Evolutionary conservation across 1,140 invertebrate genomes (phyloP).

Genomic region (Phenacoccus solenopsis): DNA sequence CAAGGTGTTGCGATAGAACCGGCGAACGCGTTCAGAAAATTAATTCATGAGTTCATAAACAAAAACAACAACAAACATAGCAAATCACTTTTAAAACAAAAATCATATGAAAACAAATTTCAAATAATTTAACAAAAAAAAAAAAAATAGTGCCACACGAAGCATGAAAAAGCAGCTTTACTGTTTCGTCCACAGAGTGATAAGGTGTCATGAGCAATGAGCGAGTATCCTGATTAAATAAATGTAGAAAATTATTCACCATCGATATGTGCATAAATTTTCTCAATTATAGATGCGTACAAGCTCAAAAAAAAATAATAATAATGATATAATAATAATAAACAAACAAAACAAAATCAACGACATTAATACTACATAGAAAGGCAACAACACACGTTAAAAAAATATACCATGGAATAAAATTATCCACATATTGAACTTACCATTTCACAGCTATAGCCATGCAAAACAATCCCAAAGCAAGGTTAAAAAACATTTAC

Average conservation of each 20-base stretch:
- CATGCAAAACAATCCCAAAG: slow-evolving; percentile 10
- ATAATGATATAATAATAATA: neutral
- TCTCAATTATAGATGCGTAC: too few relatives aligned
- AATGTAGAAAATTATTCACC: too few relatives aligned
- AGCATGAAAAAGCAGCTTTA: neutral
- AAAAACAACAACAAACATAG: neutral
- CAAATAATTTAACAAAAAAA: too few relatives aligned
- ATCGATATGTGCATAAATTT: too few relatives aligned
- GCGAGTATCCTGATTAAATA: too few relatives aligned
- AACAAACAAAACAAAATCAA: neutral
- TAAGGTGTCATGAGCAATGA: neutral
- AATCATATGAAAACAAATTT: too few relatives aligned
- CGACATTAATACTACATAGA: neutral
- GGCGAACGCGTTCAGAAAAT: neutral
- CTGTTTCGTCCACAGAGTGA: neutral
- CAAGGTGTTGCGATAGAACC: slow-evolving; percentile 11
- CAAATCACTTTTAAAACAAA: neutral
- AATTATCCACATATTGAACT: neutral
- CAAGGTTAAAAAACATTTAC: slow-evolving; percentile 8
- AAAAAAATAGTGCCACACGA: neutral
- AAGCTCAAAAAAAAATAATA: neutral
- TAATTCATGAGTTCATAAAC: neutral
- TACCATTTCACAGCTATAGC: slow-evolving; percentile 1
- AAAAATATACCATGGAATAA: neutral
- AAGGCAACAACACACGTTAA: neutral